Percentiles rank a stretch among this genome's conserved stretches.
Conservation (phyloP, 1,140 invertebrate genomes). For the Cardiocondyla obscurior region DNA sequence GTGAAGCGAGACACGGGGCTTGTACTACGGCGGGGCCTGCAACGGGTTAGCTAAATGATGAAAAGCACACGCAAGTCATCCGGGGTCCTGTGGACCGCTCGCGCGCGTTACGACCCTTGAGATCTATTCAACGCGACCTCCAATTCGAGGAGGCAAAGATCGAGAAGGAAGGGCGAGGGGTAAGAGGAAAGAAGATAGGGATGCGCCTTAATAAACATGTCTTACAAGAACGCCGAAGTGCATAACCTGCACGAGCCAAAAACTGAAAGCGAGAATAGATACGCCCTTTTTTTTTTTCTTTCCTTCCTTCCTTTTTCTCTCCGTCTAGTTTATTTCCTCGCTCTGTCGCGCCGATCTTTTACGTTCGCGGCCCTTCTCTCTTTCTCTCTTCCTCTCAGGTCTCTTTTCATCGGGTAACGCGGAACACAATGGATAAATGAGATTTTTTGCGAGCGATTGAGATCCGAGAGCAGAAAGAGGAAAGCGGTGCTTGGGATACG, state of each 20-base stretch:
- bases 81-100: constrained; percentile 8
- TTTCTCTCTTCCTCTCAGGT: constrained; percentile 40
- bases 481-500: constrained; percentile 49
- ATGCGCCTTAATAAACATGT: constrained; percentile 79
- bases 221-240: constrained; percentile 70
- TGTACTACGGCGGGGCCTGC: background rate
- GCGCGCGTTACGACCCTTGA: background rate
- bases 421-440: constrained; percentile 82
- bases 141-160: constrained; percentile 32
- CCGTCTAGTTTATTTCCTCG: background rate
- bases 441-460: constrained; percentile 83
- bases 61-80: constrained; percentile 50
- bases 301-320: background rate
- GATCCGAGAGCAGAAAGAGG: constrained; percentile 74
- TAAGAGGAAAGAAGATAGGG: constrained; percentile 50
- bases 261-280: constrained; percentile 21
- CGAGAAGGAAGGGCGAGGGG: background rate
- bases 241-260: constrained; percentile 78
- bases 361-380: constrained; percentile 38
- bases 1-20: constrained; percentile 40
- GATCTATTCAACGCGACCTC: constrained; percentile 34
- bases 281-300: constrained; percentile 3
- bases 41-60: background rate
- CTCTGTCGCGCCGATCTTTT: constrained; percentile 21
- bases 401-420: constrained; percentile 70